Percentiles rank a stretch among this genome's conserved stretches.
Evolutionary conservation across 2,797 vertebrate species (phyloP).

Genomic region (Sorex maritimensis): DNA sequence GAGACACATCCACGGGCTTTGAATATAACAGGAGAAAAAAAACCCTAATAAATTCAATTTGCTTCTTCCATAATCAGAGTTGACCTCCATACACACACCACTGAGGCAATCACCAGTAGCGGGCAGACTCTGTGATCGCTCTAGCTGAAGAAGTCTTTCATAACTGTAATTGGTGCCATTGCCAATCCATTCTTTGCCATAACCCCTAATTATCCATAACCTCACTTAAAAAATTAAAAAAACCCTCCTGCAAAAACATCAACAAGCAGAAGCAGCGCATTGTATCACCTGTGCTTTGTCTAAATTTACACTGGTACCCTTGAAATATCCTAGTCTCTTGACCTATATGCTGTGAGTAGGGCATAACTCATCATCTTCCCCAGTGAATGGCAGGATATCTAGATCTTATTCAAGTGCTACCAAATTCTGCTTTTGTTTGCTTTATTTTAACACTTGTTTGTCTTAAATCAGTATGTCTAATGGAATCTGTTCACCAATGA

Average conservation of each 20-base stretch:
- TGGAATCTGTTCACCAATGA: not conserved
- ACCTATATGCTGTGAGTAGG: too few species aligned
- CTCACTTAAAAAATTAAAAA: conserved; percentile 71
- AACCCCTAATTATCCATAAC: conserved; percentile 59
- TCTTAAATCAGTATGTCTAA: too few species aligned
- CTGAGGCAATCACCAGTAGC: not conserved
- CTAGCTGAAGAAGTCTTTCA: conserved; percentile 59
- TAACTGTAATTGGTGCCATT: conserved; percentile 66
- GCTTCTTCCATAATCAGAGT: conserved; percentile 43
- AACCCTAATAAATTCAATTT: conserved; percentile 11
- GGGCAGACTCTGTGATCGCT: not conserved
- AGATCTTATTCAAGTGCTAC: not conserved
- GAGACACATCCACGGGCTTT: conserved; percentile 15
- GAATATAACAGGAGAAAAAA: conserved; percentile 5
- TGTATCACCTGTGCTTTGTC: not conserved
- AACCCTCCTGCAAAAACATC: not conserved
- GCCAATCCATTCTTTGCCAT: conserved; percentile 59
- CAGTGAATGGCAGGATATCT: not conserved
- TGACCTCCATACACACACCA: conserved; percentile 66
- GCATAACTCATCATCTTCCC: too few species aligned
- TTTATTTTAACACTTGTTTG: not conserved
- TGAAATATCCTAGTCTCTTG: too few species aligned
- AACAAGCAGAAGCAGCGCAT: not conserved
- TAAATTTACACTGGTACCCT: not conserved
- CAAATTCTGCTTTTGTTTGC: not conserved